Percentiles rank a stretch among this genome's conserved stretches.
phyloP scores from a whole-genome alignment of 2,797 vertebrate species.

The Thaleichthys pacificus region DNA sequence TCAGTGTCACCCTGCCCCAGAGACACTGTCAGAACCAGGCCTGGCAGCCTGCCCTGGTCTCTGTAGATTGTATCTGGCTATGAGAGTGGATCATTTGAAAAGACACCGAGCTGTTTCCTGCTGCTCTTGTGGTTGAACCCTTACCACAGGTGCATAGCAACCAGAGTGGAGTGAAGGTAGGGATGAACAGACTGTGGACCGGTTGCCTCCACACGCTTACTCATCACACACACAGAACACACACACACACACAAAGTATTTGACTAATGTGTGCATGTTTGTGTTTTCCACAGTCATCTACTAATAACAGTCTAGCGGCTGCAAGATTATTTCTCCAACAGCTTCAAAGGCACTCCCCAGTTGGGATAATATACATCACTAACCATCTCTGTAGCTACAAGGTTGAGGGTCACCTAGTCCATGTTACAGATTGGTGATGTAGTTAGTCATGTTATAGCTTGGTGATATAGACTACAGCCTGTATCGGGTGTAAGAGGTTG shows the following conservation, averaged over 20 bases:
- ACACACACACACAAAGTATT: neutral
- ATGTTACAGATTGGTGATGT: too few species aligned
- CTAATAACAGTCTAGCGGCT: too few species aligned
- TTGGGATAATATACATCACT: too few species aligned
- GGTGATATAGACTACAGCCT: neutral
- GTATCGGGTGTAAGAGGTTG: too few species aligned
- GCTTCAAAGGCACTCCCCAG: too few species aligned
- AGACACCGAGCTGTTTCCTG: conserved; percentile 7
- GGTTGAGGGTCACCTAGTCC: too few species aligned
- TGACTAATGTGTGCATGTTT: neutral
- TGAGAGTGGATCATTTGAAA: conserved; percentile 37
- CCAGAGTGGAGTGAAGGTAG: neutral
- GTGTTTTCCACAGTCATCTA: neutral
- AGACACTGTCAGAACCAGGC: too few species aligned
- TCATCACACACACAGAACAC: neutral
- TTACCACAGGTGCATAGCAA: neutral
- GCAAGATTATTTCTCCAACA: neutral
- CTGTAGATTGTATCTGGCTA: too few species aligned
- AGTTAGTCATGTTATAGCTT: neutral
- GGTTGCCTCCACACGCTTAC: neutral
- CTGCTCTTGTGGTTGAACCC: neutral
- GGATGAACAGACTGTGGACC: neutral
- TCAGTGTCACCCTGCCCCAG: too few species aligned
- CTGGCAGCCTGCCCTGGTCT: too few species aligned
- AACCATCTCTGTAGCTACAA: too few species aligned